Conservation (phyloP, 2,797 vertebrate species). For the Oophaga sylvatica region DNA sequence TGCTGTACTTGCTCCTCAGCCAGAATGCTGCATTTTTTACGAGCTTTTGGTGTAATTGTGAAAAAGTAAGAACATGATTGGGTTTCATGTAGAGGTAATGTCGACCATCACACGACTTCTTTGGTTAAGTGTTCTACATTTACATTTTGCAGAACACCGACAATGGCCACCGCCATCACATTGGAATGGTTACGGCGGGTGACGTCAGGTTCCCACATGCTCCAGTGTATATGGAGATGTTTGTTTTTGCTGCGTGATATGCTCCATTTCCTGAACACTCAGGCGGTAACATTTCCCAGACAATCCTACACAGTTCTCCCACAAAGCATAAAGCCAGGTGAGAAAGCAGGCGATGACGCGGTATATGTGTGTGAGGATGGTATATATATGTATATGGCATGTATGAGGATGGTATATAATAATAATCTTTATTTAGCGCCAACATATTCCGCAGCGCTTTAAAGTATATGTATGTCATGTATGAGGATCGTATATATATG, state of each 20-base stretch:
- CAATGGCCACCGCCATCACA: background rate
- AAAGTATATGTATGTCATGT: no score
- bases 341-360: background rate
- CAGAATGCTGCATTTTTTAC: background rate
- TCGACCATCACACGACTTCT: background rate
- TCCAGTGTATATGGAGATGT: background rate
- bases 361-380: no score
- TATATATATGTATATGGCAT: no score
- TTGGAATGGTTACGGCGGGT: conserved; percentile 30
- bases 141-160: background rate
- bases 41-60: background rate
- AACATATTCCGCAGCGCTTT: no score
- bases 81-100: background rate
- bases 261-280: conserved; percentile 28
- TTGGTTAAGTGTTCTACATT: background rate
- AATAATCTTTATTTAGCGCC: no score
- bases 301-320: background rate
- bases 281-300: conserved; percentile 41
- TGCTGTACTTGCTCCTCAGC: no score
- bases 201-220: conserved; percentile 3
- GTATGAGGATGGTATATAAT: no score
- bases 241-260: conserved; percentile 30
- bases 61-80: background rate
- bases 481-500: no score
- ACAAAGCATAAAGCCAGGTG: conserved; percentile 33